phyloP scores from a whole-genome alignment of 2,113 vertebrate species.

The Geococcyx californianus region DNA sequence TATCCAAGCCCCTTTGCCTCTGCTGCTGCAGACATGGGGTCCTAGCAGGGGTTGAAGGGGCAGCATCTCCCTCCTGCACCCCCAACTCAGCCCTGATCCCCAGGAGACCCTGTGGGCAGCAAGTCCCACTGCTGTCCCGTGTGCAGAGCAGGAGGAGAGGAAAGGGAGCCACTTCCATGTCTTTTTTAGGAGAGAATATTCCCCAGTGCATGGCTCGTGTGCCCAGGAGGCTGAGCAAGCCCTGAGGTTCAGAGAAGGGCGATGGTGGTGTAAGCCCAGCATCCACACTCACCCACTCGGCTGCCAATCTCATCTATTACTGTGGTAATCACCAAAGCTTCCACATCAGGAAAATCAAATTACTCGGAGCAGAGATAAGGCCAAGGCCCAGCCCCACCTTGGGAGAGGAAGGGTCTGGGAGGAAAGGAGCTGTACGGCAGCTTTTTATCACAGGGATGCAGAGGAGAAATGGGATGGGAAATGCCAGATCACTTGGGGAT shows the following conservation, averaged over 20 bases:
- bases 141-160: too few species aligned
- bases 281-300: background rate
- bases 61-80: background rate
- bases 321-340: background rate
- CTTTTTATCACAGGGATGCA: background rate
- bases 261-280: background rate
- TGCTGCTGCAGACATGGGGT: background rate
- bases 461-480: background rate
- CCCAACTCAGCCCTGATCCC: background rate
- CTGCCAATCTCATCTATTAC: background rate
- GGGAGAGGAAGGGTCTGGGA: background rate
- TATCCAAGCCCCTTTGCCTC: background rate
- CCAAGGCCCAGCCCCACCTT: background rate
- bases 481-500: background rate
- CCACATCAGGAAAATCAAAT: background rate
- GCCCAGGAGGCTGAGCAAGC: background rate
- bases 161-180: background rate
- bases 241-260: background rate
- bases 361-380: background rate
- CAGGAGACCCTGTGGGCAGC: background rate
- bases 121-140: background rate
- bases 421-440: background rate
- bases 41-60: fast-evolving
- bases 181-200: background rate
- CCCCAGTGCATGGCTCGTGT: background rate